These are phyloP conservation scores for Hemaris fuciformis DNA, from an alignment of 2,888 invertebrate genomes.

Conservation along the genomic window DNA sequence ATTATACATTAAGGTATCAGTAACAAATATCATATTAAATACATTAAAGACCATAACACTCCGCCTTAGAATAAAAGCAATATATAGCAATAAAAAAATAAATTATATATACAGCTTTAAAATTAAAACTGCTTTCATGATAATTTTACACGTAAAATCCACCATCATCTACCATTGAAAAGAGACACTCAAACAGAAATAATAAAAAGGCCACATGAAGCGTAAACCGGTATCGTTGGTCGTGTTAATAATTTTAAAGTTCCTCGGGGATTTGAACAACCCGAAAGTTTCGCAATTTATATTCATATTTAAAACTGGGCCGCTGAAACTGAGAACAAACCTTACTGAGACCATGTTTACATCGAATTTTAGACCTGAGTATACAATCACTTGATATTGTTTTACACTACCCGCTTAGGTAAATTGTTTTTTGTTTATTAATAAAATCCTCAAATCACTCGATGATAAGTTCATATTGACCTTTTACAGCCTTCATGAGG, in stretches of 20 bases:
- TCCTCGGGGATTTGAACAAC: slow-evolving; percentile 59
- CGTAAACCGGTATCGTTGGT: slow-evolving; percentile 47
- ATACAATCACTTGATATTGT: slow-evolving; percentile 17
- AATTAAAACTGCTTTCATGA: not conserved
- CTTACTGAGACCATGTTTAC: slow-evolving; percentile 57
- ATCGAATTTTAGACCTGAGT: slow-evolving; percentile 48
- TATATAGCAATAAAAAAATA: too few relatives aligned
- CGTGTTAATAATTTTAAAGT: slow-evolving; percentile 73
- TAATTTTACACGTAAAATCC: not conserved
- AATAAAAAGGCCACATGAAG: slow-evolving; percentile 41
- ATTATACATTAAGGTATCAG: too few relatives aligned
- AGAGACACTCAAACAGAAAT: slow-evolving; percentile 14
- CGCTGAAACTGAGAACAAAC: slow-evolving; percentile 48
- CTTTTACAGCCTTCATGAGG: too few relatives aligned
- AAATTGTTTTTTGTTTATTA: not conserved
- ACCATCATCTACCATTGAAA: too few relatives aligned
- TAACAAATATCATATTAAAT: too few relatives aligned
- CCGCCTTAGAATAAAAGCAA: too few relatives aligned
- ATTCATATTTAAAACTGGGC: slow-evolving; percentile 76
- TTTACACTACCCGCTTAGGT: not conserved
- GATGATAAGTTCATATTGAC: too few relatives aligned
- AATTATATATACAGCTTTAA: too few relatives aligned
- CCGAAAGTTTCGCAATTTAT: slow-evolving; percentile 75
- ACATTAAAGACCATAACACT: too few relatives aligned
- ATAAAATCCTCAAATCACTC: too few relatives aligned